Percentiles rank a stretch among this genome's conserved stretches.
Conservation (phyloP, 1,140 invertebrate genomes). For the Arctopsyche grandis region DNA sequence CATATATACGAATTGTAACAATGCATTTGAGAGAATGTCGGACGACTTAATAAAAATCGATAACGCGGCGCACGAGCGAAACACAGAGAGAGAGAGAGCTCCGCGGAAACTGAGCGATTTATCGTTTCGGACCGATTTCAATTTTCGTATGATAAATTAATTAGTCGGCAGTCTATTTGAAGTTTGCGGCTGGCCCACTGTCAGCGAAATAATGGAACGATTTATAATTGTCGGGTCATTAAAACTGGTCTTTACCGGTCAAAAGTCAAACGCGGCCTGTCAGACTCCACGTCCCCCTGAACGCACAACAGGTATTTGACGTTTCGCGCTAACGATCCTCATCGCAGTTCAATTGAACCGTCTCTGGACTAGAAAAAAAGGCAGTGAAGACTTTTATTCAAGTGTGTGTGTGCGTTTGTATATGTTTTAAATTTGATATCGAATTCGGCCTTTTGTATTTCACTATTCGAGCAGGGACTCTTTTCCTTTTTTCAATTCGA, state of each 20-base stretch:
- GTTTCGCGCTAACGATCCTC: no score
- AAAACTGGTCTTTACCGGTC: background rate
- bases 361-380: no score
- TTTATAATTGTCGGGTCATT: conserved; percentile 27
- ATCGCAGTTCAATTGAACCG: no score
- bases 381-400: no score
- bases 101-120: background rate
- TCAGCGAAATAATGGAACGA: conserved; percentile 14
- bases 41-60: background rate
- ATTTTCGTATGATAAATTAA: conserved; percentile 13
- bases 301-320: no score
- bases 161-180: conserved; percentile 6
- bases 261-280: conserved; percentile 19
- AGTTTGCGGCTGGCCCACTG: background rate
- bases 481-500: no score
- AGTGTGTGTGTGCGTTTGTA: no score
- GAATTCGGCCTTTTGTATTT: background rate
- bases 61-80: background rate
- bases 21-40: conserved; percentile 2
- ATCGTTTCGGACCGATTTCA: background rate
- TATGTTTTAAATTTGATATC: no score
- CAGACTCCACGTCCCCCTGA: background rate
- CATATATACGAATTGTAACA: background rate
- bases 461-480: no score
- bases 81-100: background rate